These are phyloP conservation scores for Podarcis raffonei DNA, from an alignment of 2,113 vertebrate genomes.

Conservation along the genomic window DNA sequence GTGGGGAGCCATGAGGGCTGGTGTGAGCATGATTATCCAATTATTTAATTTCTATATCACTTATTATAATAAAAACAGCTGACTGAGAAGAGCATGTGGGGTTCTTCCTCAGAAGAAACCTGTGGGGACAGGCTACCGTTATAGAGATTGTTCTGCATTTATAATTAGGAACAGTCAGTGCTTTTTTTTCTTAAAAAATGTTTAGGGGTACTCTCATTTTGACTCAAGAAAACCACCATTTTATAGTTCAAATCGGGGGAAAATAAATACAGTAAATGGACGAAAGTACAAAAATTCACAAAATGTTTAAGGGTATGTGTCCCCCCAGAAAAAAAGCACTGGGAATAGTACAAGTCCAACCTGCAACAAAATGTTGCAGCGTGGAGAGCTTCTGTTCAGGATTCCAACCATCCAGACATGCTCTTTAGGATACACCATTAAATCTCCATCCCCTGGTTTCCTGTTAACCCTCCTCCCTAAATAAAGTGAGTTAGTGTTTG, in stretches of 20 bases:
- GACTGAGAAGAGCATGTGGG: no score
- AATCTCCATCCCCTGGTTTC: not conserved
- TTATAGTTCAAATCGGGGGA: no score
- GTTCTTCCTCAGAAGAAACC: not conserved
- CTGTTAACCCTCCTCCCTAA: not conserved
- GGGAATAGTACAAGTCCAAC: not conserved
- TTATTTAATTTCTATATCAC: no score
- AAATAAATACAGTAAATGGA: no score
- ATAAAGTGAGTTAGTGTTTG: not conserved
- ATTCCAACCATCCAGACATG: not conserved
- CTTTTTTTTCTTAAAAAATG: no score
- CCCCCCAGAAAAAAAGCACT: no score
- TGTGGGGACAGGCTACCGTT: not conserved
- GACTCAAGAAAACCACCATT: no score
- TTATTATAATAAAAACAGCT: no score
- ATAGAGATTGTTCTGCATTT: not conserved
- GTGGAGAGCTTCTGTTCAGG: not conserved
- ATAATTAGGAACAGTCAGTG: not conserved
- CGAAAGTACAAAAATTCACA: no score
- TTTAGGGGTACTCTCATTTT: no score
- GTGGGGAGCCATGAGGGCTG: not conserved
- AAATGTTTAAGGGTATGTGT: no score
- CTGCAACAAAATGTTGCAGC: not conserved
- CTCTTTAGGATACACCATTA: not conserved
- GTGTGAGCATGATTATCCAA: not conserved